Evolutionary conservation across 2,113 vertebrate genomes (phyloP).

Genomic region (Gyps fulvus): DNA sequence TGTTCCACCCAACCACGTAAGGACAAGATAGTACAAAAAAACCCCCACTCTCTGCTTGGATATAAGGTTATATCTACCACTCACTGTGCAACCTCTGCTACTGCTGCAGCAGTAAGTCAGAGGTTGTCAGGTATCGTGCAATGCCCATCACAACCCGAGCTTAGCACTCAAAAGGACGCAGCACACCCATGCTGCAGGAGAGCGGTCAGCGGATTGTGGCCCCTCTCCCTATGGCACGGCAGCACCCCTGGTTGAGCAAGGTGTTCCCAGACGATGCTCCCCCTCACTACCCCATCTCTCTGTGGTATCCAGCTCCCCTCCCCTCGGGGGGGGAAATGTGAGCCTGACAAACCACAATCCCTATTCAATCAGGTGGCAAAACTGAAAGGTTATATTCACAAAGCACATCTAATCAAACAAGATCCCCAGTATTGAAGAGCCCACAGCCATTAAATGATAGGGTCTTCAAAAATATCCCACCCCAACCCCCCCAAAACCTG

Average conservation of each 20-base stretch:
- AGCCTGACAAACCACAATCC: not conserved
- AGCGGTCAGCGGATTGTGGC: not conserved
- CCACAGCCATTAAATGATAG: not conserved
- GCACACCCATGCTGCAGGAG: not conserved
- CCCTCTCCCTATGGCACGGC: not conserved
- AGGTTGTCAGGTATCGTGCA: too few species aligned
- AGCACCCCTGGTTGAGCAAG: not conserved
- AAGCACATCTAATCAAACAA: not conserved
- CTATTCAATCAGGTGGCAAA: not conserved
- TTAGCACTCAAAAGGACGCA: not conserved
- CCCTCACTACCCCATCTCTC: not conserved
- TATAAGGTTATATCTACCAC: not conserved
- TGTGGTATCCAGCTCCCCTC: rapidly evolving
- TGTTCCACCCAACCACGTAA: not conserved
- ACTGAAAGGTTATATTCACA: not conserved
- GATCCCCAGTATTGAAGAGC: not conserved
- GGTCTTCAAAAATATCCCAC: not conserved
- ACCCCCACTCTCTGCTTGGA: not conserved
- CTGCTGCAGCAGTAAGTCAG: not conserved
- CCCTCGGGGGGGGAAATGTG: rapidly evolving
- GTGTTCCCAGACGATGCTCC: rapidly evolving
- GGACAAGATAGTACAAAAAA: not conserved
- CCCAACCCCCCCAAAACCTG: not conserved
- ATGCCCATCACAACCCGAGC: not conserved
- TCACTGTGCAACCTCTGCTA: not conserved